Evolutionary conservation across 1,140 invertebrate genomes (phyloP).

Genomic region (Drosophila tropicalis): DNA sequence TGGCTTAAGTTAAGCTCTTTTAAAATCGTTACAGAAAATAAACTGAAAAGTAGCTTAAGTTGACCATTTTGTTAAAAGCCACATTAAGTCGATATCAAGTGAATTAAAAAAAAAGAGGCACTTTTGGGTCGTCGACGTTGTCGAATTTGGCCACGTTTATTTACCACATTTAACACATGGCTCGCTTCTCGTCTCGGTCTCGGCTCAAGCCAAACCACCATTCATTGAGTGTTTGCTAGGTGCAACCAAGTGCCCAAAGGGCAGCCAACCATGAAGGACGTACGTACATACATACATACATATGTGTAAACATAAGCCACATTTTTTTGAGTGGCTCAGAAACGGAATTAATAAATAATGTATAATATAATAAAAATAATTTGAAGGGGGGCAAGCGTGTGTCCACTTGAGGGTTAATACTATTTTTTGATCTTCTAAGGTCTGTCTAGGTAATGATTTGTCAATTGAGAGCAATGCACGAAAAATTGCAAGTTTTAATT

Average conservation of each 20-base stretch:
- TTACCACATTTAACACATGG: conserved; percentile 71
- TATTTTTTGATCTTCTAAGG: background rate
- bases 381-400: background rate
- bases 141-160: conserved; percentile 55
- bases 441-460: background rate
- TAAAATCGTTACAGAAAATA: too few relatives aligned
- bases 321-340: conserved; percentile 62
- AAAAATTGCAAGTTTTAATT: too few relatives aligned
- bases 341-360: conserved; percentile 27
- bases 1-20: too few relatives aligned
- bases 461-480: background rate
- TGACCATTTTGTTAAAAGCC: too few relatives aligned
- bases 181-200: conserved; percentile 27
- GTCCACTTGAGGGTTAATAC: background rate
- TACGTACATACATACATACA: background rate
- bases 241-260: conserved; percentile 46
- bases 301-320: too few relatives aligned
- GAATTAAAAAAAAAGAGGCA: too few relatives aligned
- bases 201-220: background rate
- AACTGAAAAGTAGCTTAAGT: too few relatives aligned
- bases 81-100: too few relatives aligned
- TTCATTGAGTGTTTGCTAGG: conserved; percentile 10
- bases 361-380: conserved; percentile 8
- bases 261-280: conserved; percentile 65
- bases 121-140: background rate